Evolutionary conservation across 2,113 vertebrate species (phyloP).

Genomic region (Ciconia maguari): DNA sequence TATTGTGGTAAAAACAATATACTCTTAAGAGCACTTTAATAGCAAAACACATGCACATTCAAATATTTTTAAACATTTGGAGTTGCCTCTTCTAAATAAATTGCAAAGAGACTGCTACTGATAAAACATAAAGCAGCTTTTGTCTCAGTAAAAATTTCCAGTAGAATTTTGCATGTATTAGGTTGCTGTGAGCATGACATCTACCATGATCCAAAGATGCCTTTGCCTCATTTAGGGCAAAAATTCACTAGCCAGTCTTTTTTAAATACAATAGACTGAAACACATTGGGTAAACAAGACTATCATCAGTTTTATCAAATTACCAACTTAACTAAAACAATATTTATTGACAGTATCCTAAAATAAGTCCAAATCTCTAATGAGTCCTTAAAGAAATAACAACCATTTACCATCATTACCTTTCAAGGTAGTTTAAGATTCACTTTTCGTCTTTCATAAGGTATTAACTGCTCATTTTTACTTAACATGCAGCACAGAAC

Average conservation of each 20-base stretch:
- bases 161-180: background rate
- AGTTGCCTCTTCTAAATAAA: background rate
- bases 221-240: background rate
- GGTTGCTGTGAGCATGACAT: background rate
- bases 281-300: background rate
- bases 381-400: background rate
- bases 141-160: background rate
- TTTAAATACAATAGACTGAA: background rate
- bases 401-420: background rate
- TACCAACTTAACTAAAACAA: background rate
- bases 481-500: constrained; percentile 21
- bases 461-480: constrained; percentile 33
- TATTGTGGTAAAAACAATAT: background rate
- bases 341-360: background rate
- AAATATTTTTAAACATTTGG: background rate
- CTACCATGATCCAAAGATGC: background rate
- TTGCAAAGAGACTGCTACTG: background rate
- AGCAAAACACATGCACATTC: background rate
- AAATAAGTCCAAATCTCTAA: background rate
- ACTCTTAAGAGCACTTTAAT: background rate
- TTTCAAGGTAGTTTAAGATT: constrained; percentile 27
- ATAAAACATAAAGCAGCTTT: background rate
- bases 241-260: background rate
- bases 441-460: background rate
- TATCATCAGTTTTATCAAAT: background rate